A percentile compares a stretch with the other conserved stretches of the same genome.
phyloP scores from a whole-genome alignment of 2,888 invertebrate species.

The Drosophila atroscutellata region DNA sequence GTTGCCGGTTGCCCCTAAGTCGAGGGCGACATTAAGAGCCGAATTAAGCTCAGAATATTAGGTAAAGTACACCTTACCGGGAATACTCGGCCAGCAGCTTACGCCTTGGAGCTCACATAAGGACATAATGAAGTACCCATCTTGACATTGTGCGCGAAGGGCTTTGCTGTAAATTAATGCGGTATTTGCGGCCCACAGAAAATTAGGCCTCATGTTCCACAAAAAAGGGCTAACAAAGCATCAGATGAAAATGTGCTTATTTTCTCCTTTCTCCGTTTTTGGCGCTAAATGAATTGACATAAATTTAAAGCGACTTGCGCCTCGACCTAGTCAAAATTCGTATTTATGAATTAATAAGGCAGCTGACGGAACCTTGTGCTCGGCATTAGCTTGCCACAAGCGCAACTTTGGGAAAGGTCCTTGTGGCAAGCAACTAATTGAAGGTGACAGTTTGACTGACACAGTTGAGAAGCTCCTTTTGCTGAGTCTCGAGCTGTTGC shows the following conservation, averaged over 20 bases:
- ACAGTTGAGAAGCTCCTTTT: slow-evolving; percentile 33
- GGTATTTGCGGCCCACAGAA: slow-evolving; percentile 38
- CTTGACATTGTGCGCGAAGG: slow-evolving; percentile 15
- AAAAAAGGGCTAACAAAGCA: slow-evolving; percentile 46
- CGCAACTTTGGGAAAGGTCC: slow-evolving; percentile 12
- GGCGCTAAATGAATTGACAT: slow-evolving; percentile 54
- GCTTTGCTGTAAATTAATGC: slow-evolving; percentile 52
- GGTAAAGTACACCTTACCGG: slow-evolving; percentile 8
- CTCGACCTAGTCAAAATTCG: slow-evolving; percentile 46
- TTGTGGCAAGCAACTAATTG: slow-evolving; percentile 67
- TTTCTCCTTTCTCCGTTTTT: slow-evolving; percentile 7
- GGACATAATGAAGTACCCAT: slow-evolving; percentile 40
- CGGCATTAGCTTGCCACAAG: slow-evolving; percentile 52
- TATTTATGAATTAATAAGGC: slow-evolving; percentile 75
- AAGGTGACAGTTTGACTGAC: slow-evolving; percentile 57
- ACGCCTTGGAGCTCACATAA: slow-evolving; percentile 14
- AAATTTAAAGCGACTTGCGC: slow-evolving; percentile 54
- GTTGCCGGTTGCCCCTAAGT: slow-evolving; percentile 51
- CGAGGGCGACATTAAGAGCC: slow-evolving; percentile 16
- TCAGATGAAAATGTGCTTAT: slow-evolving; percentile 6
- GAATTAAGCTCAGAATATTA: slow-evolving; percentile 28
- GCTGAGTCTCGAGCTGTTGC: slow-evolving; percentile 12
- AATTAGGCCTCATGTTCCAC: slow-evolving; percentile 24
- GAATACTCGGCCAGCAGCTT: slow-evolving; percentile 2
- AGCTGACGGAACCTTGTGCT: slow-evolving; percentile 53